These are phyloP conservation scores for Coranthus polyacanthus DNA, from an alignment of 2,797 vertebrate genomes.

Conservation along the genomic window DNA sequence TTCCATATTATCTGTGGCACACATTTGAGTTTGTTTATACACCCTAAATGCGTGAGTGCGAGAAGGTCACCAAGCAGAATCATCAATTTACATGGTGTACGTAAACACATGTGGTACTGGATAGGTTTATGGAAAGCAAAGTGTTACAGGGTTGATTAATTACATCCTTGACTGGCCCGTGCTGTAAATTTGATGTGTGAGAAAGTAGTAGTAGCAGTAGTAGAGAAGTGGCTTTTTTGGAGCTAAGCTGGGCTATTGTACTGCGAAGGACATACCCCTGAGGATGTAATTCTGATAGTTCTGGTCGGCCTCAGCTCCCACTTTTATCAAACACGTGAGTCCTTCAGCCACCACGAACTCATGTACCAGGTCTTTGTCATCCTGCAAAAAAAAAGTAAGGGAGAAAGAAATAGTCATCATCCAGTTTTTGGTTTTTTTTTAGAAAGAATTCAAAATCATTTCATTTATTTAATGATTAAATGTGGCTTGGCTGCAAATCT, in stretches of 20 bases:
- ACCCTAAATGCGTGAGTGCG: conserved; percentile 49
- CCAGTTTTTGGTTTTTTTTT: neutral
- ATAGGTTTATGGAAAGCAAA: conserved; percentile 69
- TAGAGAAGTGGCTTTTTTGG: conserved; percentile 13
- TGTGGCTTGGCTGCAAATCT: too few relatives aligned
- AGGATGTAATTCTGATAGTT: conserved; percentile 99
- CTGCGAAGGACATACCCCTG: conserved; percentile 87
- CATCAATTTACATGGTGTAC: conserved; percentile 72
- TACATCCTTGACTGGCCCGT: conserved; percentile 59
- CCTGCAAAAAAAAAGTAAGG: conserved; percentile 80
- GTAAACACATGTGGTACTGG: conserved; percentile 73
- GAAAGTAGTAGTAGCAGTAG: conserved; percentile 17
- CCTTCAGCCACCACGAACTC: conserved; percentile 97
- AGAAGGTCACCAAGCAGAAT: conserved; percentile 60
- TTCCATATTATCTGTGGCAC: conserved; percentile 49
- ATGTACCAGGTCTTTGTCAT: conserved; percentile 98
- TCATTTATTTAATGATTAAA: too few relatives aligned
- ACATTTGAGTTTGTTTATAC: conserved; percentile 68
- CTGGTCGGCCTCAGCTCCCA: conserved; percentile 96
- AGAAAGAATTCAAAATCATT: too few relatives aligned
- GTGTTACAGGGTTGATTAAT: conserved; percentile 71
- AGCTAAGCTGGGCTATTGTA: conserved; percentile 4
- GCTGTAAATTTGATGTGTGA: conserved; percentile 51
- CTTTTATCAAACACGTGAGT: conserved; percentile 96
- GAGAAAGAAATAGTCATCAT: neutral